Evolutionary conservation across 2,113 vertebrate genomes (phyloP).

Genomic region (Tricholaema leucomelas): DNA sequence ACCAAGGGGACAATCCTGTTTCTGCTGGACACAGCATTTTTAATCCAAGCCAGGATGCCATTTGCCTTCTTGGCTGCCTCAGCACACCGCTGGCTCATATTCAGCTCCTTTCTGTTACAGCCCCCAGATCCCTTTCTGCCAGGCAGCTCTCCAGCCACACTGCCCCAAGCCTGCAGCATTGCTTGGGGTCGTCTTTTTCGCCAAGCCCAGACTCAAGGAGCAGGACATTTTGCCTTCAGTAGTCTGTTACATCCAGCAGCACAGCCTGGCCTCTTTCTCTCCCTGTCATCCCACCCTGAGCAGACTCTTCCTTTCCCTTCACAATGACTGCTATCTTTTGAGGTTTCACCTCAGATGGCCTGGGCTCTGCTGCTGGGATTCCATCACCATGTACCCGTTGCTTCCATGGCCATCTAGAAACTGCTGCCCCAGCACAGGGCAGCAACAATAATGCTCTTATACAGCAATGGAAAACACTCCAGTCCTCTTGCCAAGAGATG

Average conservation of each 20-base stretch:
- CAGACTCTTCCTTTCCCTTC: not conserved
- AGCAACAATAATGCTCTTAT: not conserved
- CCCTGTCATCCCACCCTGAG: rapidly evolving
- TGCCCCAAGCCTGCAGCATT: too few species aligned
- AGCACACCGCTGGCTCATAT: too few species aligned
- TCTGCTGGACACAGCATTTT: too few species aligned
- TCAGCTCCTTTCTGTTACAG: too few species aligned
- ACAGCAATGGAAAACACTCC: not conserved
- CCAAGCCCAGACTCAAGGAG: not conserved
- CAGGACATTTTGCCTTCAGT: rapidly evolving
- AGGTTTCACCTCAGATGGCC: not conserved
- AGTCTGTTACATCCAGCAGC: not conserved
- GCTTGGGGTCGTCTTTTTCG: too few species aligned
- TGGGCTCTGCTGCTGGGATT: not conserved
- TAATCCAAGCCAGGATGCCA: too few species aligned
- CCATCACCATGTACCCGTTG: not conserved
- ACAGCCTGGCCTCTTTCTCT: not conserved
- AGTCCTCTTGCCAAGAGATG: not conserved
- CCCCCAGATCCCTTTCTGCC: too few species aligned
- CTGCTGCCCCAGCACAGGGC: not conserved
- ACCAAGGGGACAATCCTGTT: too few species aligned
- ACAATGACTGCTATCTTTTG: not conserved
- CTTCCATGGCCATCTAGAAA: not conserved
- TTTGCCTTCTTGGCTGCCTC: too few species aligned
- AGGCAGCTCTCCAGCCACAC: too few species aligned